Evolutionary conservation across 2,888 invertebrate genomes (phyloP).

Genomic region (Eristalinus sepulchralis): DNA sequence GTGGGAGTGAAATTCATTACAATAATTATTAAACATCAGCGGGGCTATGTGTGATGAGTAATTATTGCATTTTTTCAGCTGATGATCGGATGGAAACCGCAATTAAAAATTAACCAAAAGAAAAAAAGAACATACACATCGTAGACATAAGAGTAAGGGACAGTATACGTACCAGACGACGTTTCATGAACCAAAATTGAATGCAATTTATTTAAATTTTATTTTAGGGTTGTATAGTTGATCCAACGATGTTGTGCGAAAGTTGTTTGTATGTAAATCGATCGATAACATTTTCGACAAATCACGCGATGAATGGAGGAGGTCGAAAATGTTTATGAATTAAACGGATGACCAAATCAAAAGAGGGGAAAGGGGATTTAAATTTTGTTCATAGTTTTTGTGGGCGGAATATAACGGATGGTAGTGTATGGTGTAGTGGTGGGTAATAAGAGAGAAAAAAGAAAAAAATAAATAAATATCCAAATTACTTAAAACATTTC

Average conservation of each 20-base stretch:
- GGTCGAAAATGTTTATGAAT: slow-evolving; percentile 24
- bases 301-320: slow-evolving; percentile 42
- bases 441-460: slow-evolving; percentile 74
- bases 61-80: slow-evolving; percentile 15
- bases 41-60: slow-evolving; percentile 27
- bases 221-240: neutral
- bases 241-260: slow-evolving; percentile 44
- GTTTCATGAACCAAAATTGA: slow-evolving; percentile 18
- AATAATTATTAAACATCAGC: slow-evolving; percentile 41
- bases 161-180: slow-evolving; percentile 54
- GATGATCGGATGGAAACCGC: neutral
- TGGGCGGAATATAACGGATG: slow-evolving; percentile 50
- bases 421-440: slow-evolving; percentile 67
- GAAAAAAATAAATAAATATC: slow-evolving; percentile 74
- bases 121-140: neutral
- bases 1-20: slow-evolving; percentile 35
- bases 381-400: slow-evolving; percentile 31
- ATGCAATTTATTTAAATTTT: slow-evolving; percentile 1
- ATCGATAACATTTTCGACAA: neutral
- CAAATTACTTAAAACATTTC: slow-evolving; percentile 73
- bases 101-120: neutral
- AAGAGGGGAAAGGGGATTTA: slow-evolving; percentile 15
- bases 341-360: slow-evolving; percentile 35
- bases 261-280: neutral
- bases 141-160: neutral